Evolutionary conservation across 30 jellyfish, hydroid and myxozoan genomes (phyloP).

Genomic region (Pseudorhiza aurosa): DNA sequence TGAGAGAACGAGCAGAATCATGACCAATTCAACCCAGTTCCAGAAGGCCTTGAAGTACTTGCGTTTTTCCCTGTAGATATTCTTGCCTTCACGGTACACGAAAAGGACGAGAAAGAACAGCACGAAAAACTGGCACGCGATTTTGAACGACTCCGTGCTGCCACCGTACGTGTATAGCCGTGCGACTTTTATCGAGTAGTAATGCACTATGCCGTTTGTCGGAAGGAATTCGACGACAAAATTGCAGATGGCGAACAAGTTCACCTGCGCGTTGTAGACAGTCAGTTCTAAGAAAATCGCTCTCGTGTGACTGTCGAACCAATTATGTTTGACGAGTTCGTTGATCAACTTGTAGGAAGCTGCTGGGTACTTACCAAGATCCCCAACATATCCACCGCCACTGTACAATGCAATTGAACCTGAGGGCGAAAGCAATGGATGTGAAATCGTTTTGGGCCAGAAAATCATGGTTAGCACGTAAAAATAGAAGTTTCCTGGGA

Average conservation of each 20-base stretch:
- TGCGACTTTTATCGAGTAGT: slow-evolving; percentile 84
- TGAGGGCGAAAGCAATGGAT: slow-evolving; percentile 10
- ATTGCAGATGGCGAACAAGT: slow-evolving; percentile 90
- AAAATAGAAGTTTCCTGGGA: too few species aligned
- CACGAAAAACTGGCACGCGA: slow-evolving; percentile 98
- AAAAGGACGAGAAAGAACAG: slow-evolving; percentile 77
- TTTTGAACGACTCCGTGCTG: slow-evolving; percentile 81
- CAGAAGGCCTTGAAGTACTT: slow-evolving; percentile 87
- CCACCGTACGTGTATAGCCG: slow-evolving; percentile 98
- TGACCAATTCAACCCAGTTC: slow-evolving; percentile 84
- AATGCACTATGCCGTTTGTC: slow-evolving; percentile 82
- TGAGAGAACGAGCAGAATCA: slow-evolving; percentile 66
- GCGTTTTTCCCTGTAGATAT: slow-evolving; percentile 80
- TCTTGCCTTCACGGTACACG: slow-evolving; percentile 91
- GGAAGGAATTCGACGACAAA: slow-evolving; percentile 89
- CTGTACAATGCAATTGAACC: slow-evolving; percentile 86
- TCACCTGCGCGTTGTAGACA: slow-evolving; percentile 95
- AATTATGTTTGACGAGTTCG: slow-evolving; percentile 45
- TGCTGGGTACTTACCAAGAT: slow-evolving; percentile 87
- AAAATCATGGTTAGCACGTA: too few species aligned
- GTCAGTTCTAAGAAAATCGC: slow-evolving; percentile 89
- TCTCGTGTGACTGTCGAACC: slow-evolving; percentile 94
- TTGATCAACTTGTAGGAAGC: slow-evolving; percentile 65
- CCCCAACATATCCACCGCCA: slow-evolving; percentile 98
- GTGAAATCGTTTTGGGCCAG: too few species aligned